A percentile compares a stretch with the other conserved stretches of the same genome.
Evolutionary conservation across 2,888 invertebrate species (phyloP).

Genomic region (Pollenia labialis): DNA sequence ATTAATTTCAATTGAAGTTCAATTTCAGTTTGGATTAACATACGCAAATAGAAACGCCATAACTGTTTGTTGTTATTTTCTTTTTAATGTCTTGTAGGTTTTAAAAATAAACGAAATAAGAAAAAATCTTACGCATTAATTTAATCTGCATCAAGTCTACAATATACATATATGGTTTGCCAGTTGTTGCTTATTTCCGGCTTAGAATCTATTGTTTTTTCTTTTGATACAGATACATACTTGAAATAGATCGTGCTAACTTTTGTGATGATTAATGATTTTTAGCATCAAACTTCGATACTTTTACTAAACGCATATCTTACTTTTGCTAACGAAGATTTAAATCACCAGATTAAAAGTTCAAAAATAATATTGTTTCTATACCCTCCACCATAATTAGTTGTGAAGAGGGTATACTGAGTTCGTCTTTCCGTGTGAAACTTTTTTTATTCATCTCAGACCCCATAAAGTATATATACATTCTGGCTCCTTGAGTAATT

Average conservation of each 20-base stretch:
- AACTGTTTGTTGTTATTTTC: neutral
- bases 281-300: too few relatives aligned
- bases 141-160: too few relatives aligned
- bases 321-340: neutral
- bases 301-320: neutral
- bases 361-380: too few relatives aligned
- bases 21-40: constrained; percentile 16
- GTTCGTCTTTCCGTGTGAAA: too few relatives aligned
- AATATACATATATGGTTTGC: constrained; percentile 46
- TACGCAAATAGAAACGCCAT: neutral
- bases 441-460: too few relatives aligned
- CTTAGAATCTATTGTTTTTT: constrained; percentile 34
- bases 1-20: constrained; percentile 63
- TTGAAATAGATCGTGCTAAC: neutral
- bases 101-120: constrained; percentile 5
- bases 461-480: too few relatives aligned
- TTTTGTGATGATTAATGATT: constrained; percentile 32
- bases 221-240: neutral
- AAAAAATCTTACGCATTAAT: constrained; percentile 12
- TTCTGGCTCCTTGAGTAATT: too few relatives aligned
- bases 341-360: too few relatives aligned
- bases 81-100: neutral
- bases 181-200: constrained; percentile 57
- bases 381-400: too few relatives aligned
- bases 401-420: too few relatives aligned